A percentile compares a stretch with the other conserved stretches of the same genome.
These are phyloP conservation scores for Magallana gigas DNA, from an alignment of 1,140 invertebrate genomes.

Conservation along the genomic window DNA sequence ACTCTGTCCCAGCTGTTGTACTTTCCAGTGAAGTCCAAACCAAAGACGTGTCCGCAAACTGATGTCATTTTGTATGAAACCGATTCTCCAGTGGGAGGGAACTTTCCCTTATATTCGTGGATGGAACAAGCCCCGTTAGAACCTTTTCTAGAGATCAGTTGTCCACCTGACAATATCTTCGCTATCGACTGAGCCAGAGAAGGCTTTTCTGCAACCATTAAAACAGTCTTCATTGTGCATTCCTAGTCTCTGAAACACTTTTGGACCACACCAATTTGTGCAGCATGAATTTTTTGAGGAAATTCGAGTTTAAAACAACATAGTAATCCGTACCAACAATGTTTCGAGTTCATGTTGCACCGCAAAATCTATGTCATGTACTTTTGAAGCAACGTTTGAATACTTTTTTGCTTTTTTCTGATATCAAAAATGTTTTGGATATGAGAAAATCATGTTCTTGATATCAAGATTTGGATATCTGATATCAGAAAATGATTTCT, in stretches of 20 bases:
- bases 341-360: not conserved
- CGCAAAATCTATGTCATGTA: too few relatives aligned
- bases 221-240: conserved; percentile 86
- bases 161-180: conserved; percentile 94
- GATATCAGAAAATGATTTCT: too few relatives aligned
- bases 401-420: too few relatives aligned
- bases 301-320: not conserved
- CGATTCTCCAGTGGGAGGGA: conserved; percentile 73
- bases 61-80: conserved; percentile 97
- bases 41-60: conserved; percentile 99
- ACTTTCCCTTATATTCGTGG: conserved; percentile 94
- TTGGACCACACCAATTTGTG: not conserved
- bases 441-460: too few relatives aligned
- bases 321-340: not conserved
- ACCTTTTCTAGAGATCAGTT: conserved; percentile 91
- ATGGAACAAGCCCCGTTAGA: conserved; percentile 94
- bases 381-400: too few relatives aligned
- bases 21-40: conserved; percentile 95
- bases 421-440: too few relatives aligned
- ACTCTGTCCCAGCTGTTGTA: conserved; percentile 99
- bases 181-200: conserved; percentile 97
- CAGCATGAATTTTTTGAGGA: not conserved
- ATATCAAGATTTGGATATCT: too few relatives aligned
- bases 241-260: not conserved
- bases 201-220: conserved; percentile 99